Evolutionary conservation across 2,888 invertebrate genomes (phyloP), one percentile per base, ranked within the genome.

Genomic region (Philhelius pedissequus): DNA sequence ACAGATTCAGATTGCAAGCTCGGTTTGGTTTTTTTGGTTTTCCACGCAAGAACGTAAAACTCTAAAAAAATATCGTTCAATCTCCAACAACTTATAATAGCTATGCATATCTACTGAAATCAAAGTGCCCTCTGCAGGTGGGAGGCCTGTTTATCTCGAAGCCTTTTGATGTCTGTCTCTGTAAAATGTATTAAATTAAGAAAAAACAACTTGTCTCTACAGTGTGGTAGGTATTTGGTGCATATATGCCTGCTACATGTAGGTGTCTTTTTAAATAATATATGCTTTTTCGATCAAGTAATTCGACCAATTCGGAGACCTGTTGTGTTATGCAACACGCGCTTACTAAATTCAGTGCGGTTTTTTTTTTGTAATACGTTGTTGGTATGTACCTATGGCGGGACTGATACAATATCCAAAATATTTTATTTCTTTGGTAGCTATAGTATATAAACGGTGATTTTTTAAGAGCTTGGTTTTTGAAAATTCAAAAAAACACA

Each of bases 261-360:
- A 82, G 77, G 82, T 78, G 78, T 62, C 73, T 68, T 76, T 64
- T 18, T 32, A 0, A 32, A 77, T 62, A 82, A 54, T 68, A 71
- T 77, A 73, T 62, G 48, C 73, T 73, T 20, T 52, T 64, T 50
- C 73, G 69, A 69, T 79, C 74, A 50, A 58, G 83, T 70, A 79
- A 83, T 70, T 79, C 45, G 79, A 74, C 74, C 74, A 75, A 79
- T 79, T 83, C 66, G 43, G 38, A 62, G 73, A 73, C 68, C 58
- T 71, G 60, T 54, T 58, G 38, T 38, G 18, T 83, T 83, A 83
- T 70, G 83, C 74, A 83, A 58, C 50, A 58, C 60, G 38, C 71
- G 38, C 71, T 48, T 13, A 48, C 48, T 64, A 27, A 43, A 43
- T 60, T 54, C 30, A 54, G 11, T 32, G 64, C 32, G 62, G 66